phyloP scores from a whole-genome alignment of 2,888 invertebrate species.

The Pyrrhia umbra region DNA sequence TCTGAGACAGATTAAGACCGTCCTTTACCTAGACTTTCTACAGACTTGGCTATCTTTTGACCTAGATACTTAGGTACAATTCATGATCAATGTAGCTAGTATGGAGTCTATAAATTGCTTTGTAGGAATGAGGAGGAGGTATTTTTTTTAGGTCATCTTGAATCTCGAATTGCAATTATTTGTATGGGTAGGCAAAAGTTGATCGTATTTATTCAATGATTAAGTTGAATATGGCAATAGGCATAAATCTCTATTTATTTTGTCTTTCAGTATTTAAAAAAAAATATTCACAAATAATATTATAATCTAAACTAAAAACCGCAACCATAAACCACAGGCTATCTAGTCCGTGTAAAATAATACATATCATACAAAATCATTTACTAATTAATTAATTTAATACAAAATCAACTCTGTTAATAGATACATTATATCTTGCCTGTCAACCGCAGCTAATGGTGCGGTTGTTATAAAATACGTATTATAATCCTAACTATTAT shows the following conservation, averaged over 20 bases:
- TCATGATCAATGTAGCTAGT: slow-evolving; percentile 22
- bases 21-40: slow-evolving; percentile 45
- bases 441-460: not conserved
- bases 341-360: no score
- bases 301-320: no score
- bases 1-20: slow-evolving; percentile 45
- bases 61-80: slow-evolving; percentile 36
- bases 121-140: slow-evolving; percentile 7
- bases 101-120: slow-evolving; percentile 18
- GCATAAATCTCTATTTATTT: no score
- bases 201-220: no score
- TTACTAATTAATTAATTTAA: not conserved
- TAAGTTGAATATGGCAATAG: no score
- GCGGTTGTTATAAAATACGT: not conserved
- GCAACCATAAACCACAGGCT: no score
- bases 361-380: not conserved
- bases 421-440: not conserved
- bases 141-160: not conserved
- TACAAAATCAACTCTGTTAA: not conserved
- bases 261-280: no score
- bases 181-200: no score
- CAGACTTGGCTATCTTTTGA: slow-evolving; percentile 42
- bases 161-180: not conserved
- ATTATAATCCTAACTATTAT: slow-evolving; percentile 1
- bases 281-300: no score